Evolutionary conservation across 2,797 vertebrate species (phyloP), one percentile per base, ranked within the genome.

Genomic region (Phrynocephalus vlangalii): DNA sequence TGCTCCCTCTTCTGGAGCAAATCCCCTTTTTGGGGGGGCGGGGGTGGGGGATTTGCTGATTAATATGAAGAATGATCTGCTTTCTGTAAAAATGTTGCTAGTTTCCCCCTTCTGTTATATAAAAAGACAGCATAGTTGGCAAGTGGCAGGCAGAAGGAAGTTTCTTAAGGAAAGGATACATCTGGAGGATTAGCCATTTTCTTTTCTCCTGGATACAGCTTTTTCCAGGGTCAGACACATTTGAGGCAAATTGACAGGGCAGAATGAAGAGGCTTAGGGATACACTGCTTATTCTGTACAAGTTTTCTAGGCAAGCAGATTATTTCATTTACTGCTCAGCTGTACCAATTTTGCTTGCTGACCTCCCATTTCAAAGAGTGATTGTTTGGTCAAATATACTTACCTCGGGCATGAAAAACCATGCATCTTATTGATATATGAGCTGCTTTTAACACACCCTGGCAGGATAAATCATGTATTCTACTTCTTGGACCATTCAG

Each of bases 361-460:
- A 88, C 71, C 83, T 85, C 83, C 83, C 78, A 85, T 85, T 82
- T 76, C 71, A 88, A 85, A 44, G 78, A 88, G 79, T 85, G 83
- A 88, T 85, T 82, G 78, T 88, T 88, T 81, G 83, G 78, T 85
- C 71, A 68, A 76, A 81, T 77, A 81, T 81, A 78, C 87, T 88
- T 85, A 81, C 83, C 71, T 88, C 85, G 79, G 83, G 85, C 83
- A 85, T 81, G 87, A 85, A 71, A 88, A 88, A 76, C 87, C n/a
- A 85, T 82, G 79, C 71, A 85, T 88, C 78, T 88, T 88, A 20
- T 82, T 85, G 79, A 85, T 82, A 85, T 56, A 88, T 77, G 50
- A 48, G 63, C 63, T 82, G 82, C 77, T 85, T 60, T 88, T 85
- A 76, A 83, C 87, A 81, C 56, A 70, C 70, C 11, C 10, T 68